Base-by-base conservation (phyloP, 2,797 vertebrate species). In the Remorina albescens region DNA sequence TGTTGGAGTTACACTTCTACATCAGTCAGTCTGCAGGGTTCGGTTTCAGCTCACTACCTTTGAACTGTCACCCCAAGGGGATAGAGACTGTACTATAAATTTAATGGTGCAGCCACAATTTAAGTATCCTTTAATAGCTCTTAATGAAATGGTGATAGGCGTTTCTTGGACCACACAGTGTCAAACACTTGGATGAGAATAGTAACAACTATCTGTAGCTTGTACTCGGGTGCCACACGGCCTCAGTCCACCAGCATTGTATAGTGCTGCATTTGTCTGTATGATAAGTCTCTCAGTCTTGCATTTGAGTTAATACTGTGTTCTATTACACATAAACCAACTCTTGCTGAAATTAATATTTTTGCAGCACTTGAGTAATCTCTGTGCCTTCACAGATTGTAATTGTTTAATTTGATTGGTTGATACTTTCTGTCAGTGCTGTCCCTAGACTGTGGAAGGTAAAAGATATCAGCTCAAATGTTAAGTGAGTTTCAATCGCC, bases 401-500 rank as follows among this genome's bases (percentile, higher is more conserved):
- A 86, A 86, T 89, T 89, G 69, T 88, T 85, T 86, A 86, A 90
- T 89, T 87, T 84, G 86, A 89, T 84, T 80, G 74, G 80, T 78
- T 88, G 78, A 86, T 89, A 68, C 83, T 86, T 87, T 84, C 86
- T 87, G 80, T 85, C 82, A 81, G 83, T 32, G 73, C 69, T 80
- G 78, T 85, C 85, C 85, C 84, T 65, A 84, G 82, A 87, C 79
- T 86, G 84, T 76, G 54, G 59, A 89, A 87, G 88, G 83, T 88
- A 84, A 81, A 86, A 90, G 86, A 89, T 91, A 91, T 89, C 88
- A 82, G 86, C 79, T 90, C 88, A 89, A 90, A 91, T 89, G 88
- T 91, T 93, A 94, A 92, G 82, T 90, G 91, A 90, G 89, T 90
- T 90, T 85, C 88, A 89, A 86, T 92, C 70, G 62, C 83, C 84